Base-by-base conservation (phyloP, 2,888 invertebrate genomes). In the Resseliella maxima region DNA sequence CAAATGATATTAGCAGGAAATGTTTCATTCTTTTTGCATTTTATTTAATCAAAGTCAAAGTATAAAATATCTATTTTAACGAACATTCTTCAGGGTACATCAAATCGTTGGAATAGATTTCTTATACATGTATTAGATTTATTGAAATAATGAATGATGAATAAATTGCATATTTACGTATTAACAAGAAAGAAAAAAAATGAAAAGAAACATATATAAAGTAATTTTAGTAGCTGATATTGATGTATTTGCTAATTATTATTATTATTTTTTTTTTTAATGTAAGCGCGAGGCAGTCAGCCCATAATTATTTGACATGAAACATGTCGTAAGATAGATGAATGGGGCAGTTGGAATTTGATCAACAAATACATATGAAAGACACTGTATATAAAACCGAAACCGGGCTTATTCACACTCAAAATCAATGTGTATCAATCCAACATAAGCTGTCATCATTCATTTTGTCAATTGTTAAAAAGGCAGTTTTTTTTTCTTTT, bases 21-120 rank as follows among this genome's bases (percentile, higher is more conserved):
- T n/a, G n/a, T n/a, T n/a, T n/a, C n/a, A n/a, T n/a, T n/a, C n/a
- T n/a, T n/a, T n/a, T 50, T 50, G 50, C 10, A 50, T 18, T 18
- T 18, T 59, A 24, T n/a, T n/a, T 64, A 86, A 31, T 31, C 36
- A 38, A 41, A 45, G 15, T n/a, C 35, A 59, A 36, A 36, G 24
- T 2, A 45, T 31, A 59, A 86, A 64, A 64, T 24, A 31, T n/a
- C n/a, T n/a, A n/a, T n/a, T n/a, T n/a, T 0, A 27, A 18, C 41
- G 15, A 86, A 86, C 54, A 72, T 38, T 86, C 72, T 86, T 86
- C 86, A 86, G 86, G 86, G 86, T 86, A 86, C 86, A 86, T 50
- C 38, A 59, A n/a, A 64, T 81, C n/a, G 41, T 72, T 31, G 31
- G 31, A 72, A 72, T 31, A 72, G 5, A 72, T 72, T 72, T 72